Conservation (phyloP, 1,140 invertebrate species). For the Nomia melanderi region DNA sequence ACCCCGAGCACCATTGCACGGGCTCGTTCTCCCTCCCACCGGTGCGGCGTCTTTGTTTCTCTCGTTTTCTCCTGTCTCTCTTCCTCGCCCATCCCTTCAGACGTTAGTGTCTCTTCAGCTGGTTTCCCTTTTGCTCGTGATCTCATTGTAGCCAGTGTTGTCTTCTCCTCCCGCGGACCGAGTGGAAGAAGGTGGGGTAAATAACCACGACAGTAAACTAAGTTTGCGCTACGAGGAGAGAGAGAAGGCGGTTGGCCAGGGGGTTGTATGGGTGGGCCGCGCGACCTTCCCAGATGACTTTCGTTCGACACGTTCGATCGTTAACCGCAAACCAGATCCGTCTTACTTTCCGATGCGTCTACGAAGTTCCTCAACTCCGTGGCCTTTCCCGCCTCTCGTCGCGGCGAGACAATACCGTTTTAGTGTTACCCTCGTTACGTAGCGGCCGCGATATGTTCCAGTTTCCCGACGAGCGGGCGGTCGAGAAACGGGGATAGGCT, state of each 20-base stretch:
- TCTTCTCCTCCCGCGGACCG: constrained; percentile 4
- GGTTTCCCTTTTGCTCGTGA: neutral
- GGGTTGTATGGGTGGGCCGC: constrained; percentile 23
- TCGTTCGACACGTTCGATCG: constrained; percentile 57
- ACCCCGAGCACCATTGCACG: no score
- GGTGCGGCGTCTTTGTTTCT: constrained; percentile 9
- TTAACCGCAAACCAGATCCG: constrained; percentile 45
- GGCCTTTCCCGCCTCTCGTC: neutral
- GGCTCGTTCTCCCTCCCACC: neutral
- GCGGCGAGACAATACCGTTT: neutral
- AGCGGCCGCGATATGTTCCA: neutral
- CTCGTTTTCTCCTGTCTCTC: neutral
- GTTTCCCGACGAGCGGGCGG: no score
- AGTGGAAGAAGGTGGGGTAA: constrained; percentile 52
- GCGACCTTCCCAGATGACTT: constrained; percentile 37
- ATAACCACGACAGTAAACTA: constrained; percentile 61
- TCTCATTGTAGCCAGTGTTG: constrained; percentile 22
- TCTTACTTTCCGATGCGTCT: constrained; percentile 46
- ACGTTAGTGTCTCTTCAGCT: neutral
- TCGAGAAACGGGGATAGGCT: no score
- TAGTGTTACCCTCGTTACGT: neutral
- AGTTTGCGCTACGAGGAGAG: constrained; percentile 41
- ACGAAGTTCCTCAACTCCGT: constrained; percentile 3
- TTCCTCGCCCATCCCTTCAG: neutral
- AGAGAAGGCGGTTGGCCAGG: neutral